Percentiles rank a stretch among this genome's conserved stretches.
These are phyloP conservation scores for Drosophila longiperda DNA, from an alignment of 2,888 invertebrate genomes.

Conservation along the genomic window DNA sequence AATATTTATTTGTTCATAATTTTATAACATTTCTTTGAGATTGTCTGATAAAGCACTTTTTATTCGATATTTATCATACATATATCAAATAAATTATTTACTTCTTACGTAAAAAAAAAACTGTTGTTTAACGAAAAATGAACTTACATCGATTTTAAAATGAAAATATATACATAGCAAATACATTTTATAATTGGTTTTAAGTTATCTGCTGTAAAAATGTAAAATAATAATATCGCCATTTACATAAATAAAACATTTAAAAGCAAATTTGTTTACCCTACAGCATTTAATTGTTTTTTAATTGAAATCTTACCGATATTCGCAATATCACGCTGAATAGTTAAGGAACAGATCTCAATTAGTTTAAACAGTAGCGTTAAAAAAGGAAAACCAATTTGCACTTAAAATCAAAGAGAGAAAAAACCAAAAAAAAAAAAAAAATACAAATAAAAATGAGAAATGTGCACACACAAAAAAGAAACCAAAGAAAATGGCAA, in stretches of 20 bases:
- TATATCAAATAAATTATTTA: too few species aligned
- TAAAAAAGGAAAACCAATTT: slow-evolving; percentile 58
- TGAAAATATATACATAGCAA: neutral
- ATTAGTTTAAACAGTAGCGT: slow-evolving; percentile 47
- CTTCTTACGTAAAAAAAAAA: too few species aligned
- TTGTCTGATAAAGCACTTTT: too few species aligned
- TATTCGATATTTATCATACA: too few species aligned
- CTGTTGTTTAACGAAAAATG: too few species aligned
- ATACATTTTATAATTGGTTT: neutral
- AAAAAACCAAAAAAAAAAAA: slow-evolving; percentile 16
- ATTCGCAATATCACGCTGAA: neutral
- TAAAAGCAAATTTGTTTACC: neutral
- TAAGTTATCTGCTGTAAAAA: too few species aligned
- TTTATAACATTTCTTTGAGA: too few species aligned
- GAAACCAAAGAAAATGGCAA: slow-evolving; percentile 55
- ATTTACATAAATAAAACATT: neutral
- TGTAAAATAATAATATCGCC: too few species aligned
- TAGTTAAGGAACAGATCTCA: slow-evolving; percentile 26
- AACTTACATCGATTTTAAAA: too few species aligned
- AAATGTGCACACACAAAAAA: slow-evolving; percentile 20
- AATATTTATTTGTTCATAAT: too few species aligned
- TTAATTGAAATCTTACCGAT: neutral
- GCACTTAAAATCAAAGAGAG: slow-evolving; percentile 51
- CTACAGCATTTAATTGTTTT: neutral
- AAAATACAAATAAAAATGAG: slow-evolving; percentile 18